A percentile compares a stretch with the other conserved stretches of the same genome.
Conservation (phyloP, 2,888 invertebrate species). For the Isoperla grammatica region DNA sequence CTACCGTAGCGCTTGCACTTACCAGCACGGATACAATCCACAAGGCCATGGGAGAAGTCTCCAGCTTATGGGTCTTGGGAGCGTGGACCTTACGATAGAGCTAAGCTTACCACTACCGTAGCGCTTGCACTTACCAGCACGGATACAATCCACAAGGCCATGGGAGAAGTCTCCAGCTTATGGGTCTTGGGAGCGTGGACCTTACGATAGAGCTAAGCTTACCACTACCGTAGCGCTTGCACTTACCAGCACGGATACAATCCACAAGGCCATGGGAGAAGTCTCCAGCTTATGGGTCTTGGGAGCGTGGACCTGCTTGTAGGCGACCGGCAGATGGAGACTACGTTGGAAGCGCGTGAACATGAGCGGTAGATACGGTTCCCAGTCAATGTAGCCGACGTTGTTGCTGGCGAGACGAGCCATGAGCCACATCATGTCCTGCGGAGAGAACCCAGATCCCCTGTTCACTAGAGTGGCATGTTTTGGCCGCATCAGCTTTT, state of each 20-base stretch:
- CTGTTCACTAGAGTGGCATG: neutral
- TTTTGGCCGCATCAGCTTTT: too few relatives aligned
- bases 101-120: too few relatives aligned
- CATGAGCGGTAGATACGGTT: slow-evolving; percentile 71
- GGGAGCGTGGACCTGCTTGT: slow-evolving; percentile 57
- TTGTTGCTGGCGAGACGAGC: slow-evolving; percentile 65
- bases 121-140: too few relatives aligned
- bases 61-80: too few relatives aligned
- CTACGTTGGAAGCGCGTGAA: slow-evolving; percentile 66
- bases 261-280: slow-evolving; percentile 47
- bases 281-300: slow-evolving; percentile 51
- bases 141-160: too few relatives aligned
- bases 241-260: slow-evolving; percentile 50
- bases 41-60: too few relatives aligned
- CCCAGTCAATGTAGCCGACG: slow-evolving; percentile 84
- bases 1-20: too few relatives aligned
- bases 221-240: neutral
- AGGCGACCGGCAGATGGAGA: slow-evolving; percentile 72
- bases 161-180: too few relatives aligned
- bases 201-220: too few relatives aligned
- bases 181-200: too few relatives aligned
- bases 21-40: too few relatives aligned
- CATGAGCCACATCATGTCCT: slow-evolving; percentile 69
- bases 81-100: too few relatives aligned
- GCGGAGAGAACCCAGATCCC: slow-evolving; percentile 37